These are phyloP conservation scores for Bombus picipes DNA, from an alignment of 1,140 invertebrate species.

Conservation along the genomic window DNA sequence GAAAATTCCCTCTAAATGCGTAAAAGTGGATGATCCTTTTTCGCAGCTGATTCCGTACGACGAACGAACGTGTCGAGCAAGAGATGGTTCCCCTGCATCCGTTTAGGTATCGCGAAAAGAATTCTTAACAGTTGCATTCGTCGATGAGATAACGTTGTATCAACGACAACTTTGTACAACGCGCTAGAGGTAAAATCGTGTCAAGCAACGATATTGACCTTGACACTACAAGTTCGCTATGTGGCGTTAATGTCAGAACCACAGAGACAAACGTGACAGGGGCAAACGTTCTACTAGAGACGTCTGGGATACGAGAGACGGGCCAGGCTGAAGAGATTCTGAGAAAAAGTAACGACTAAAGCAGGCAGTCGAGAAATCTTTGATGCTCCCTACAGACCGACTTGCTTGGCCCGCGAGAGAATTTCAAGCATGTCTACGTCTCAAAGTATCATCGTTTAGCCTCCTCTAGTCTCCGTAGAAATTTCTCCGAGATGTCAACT, in stretches of 20 bases:
- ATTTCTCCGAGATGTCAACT: constrained; percentile 18
- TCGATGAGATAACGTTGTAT: too few species aligned
- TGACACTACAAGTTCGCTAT: background rate
- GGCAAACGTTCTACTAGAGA: background rate
- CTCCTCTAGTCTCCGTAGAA: background rate
- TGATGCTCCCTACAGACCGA: constrained; percentile 6
- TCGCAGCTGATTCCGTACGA: too few species aligned
- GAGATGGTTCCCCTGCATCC: too few species aligned
- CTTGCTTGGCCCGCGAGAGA: background rate
- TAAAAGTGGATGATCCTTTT: too few species aligned
- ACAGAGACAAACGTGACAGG: background rate
- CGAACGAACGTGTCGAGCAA: too few species aligned
- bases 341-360: constrained; percentile 24
- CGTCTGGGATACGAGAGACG: background rate
- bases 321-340: background rate
- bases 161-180: background rate
- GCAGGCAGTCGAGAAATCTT: constrained; percentile 5
- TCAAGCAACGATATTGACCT: background rate
- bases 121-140: background rate
- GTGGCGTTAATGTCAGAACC: constrained; percentile 6
- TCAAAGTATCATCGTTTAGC: constrained; percentile 25
- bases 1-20: too few species aligned
- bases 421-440: constrained; percentile 11
- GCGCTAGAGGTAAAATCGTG: too few species aligned
- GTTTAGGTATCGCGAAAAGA: too few species aligned